A percentile compares a stretch with the other conserved stretches of the same genome.
Conservation (phyloP, 2,888 invertebrate species). For the Dolichopus griseipennis region DNA sequence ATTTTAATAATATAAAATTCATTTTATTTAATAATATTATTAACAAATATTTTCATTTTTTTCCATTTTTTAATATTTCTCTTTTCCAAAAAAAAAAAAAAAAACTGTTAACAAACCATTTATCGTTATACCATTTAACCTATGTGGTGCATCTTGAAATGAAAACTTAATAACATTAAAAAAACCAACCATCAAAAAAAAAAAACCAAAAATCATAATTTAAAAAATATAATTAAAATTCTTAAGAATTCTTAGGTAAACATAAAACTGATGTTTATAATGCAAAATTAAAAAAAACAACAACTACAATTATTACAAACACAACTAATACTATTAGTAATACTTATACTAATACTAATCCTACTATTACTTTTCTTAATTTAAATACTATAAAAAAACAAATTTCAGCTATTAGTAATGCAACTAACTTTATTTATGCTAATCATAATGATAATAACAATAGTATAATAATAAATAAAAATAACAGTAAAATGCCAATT, state of each 20-base stretch:
- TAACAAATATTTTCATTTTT: neutral
- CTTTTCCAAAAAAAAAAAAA: slow-evolving; percentile 7
- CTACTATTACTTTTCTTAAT: slow-evolving; percentile 12
- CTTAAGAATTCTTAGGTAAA: neutral
- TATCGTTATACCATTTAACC: neutral
- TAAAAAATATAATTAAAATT: too few species aligned
- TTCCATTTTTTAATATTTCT: neutral
- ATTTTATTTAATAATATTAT: neutral
- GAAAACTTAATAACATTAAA: neutral
- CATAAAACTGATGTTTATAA: neutral
- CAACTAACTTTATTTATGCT: slow-evolving; percentile 17
- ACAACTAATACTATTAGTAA: neutral
- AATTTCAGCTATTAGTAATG: slow-evolving; percentile 16
- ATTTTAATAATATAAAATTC: neutral
- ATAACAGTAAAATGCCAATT: slow-evolving; percentile 22
- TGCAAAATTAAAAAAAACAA: neutral
- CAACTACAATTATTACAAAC: neutral
- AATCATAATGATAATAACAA: slow-evolving; percentile 20
- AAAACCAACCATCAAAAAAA: neutral
- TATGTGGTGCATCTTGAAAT: neutral
- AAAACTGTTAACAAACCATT: neutral
- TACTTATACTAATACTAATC: slow-evolving; percentile 8
- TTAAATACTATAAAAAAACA: slow-evolving; percentile 12
- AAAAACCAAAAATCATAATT: neutral
- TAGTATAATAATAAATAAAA: slow-evolving; percentile 21